These are phyloP conservation scores for Gallinago jamesoni DNA, from an alignment of 2,113 vertebrate species.

Conservation along the genomic window DNA sequence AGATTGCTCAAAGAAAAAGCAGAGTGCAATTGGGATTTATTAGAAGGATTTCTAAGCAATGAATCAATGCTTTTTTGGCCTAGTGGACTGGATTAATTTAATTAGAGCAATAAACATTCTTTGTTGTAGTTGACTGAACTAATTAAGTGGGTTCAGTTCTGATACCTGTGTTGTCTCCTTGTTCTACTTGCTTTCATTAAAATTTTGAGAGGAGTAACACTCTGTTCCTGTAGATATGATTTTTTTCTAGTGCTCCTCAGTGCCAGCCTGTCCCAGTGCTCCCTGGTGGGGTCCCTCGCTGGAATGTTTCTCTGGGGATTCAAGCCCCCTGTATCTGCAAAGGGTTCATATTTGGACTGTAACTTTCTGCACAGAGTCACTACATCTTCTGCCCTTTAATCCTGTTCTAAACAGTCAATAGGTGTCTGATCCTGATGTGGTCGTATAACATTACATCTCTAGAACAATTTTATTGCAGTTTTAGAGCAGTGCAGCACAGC, in stretches of 20 bases:
- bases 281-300: background rate
- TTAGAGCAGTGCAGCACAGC: background rate
- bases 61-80: background rate
- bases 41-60: background rate
- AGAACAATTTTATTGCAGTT: background rate
- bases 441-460: background rate
- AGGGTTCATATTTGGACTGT: rapidly evolving
- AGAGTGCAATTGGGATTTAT: background rate
- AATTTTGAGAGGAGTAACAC: background rate
- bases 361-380: background rate
- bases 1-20: background rate
- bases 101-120: background rate
- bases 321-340: background rate
- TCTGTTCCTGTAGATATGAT: background rate
- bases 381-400: background rate
- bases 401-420: background rate
- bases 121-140: background rate
- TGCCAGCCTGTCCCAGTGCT: background rate
- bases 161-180: background rate
- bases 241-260: background rate
- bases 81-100: conserved; percentile 14
- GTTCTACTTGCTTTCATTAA: background rate
- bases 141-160: background rate
- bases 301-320: background rate
- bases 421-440: background rate